Evolutionary conservation across 1,140 invertebrate genomes (phyloP).

Genomic region (Aricia agestis): DNA sequence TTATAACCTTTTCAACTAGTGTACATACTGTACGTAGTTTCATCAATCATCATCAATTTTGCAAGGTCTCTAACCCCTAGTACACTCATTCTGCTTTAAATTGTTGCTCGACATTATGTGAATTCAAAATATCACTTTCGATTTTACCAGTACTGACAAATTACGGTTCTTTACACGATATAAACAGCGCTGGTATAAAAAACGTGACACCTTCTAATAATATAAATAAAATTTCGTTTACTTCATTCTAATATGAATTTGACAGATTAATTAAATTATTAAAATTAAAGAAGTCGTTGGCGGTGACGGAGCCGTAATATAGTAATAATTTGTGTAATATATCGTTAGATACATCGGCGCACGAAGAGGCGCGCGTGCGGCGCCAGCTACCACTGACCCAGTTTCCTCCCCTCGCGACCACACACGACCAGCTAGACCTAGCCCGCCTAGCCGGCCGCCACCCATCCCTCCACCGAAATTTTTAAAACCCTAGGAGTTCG

Average conservation of each 20-base stretch:
- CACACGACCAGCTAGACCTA: constrained; percentile 46
- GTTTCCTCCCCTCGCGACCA: constrained; percentile 52
- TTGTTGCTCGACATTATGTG: no score
- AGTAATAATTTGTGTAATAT: neutral
- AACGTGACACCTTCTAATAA: no score
- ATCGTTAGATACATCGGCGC: constrained; percentile 31
- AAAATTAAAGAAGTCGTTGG: no score
- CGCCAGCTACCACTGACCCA: constrained; percentile 67
- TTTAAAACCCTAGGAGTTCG: constrained; percentile 70
- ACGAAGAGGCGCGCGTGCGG: constrained; percentile 59
- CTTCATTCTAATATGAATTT: no score
- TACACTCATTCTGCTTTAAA: no score
- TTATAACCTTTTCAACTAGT: constrained; percentile 63
- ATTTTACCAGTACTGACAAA: no score
- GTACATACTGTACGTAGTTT: neutral
- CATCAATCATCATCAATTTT: neutral
- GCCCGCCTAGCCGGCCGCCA: constrained; percentile 39
- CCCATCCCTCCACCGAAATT: constrained; percentile 48
- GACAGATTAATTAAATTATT: no score
- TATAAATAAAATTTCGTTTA: no score
- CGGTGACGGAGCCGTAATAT: no score
- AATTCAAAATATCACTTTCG: no score
- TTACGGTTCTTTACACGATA: no score
- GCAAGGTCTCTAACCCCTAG: neutral
- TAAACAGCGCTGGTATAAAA: no score